A percentile compares a stretch with the other conserved stretches of the same genome.
Evolutionary conservation across 2,797 vertebrate species (phyloP).

Genomic region (Cynopterus sphinx): DNA sequence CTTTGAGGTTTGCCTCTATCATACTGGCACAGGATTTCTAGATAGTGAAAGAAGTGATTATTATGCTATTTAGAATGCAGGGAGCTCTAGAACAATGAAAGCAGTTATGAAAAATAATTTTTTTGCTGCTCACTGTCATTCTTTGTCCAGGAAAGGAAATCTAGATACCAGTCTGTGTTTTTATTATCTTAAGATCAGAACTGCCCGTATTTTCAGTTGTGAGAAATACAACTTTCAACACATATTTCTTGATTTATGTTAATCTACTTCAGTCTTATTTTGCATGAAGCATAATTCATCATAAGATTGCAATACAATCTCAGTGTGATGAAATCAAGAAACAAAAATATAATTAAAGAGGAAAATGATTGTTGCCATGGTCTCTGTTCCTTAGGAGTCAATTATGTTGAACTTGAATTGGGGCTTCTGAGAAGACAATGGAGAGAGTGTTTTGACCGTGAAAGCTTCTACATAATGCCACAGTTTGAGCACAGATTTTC

Average conservation of each 20-base stretch:
- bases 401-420: neutral
- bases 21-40: conserved; percentile 40
- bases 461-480: neutral
- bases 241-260: neutral
- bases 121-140: conserved; percentile 38
- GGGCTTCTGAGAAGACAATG: neutral
- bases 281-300: neutral
- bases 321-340: conserved; percentile 1
- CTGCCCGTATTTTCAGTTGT: neutral
- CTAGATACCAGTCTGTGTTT: neutral
- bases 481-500: neutral
- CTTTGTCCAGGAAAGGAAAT: conserved; percentile 41
- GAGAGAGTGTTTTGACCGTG: neutral
- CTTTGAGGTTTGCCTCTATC: conserved; percentile 23
- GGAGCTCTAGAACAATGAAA: neutral
- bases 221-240: neutral
- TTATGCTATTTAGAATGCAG: conserved; percentile 55
- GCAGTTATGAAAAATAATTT: neutral
- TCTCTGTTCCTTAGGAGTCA: neutral
- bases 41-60: conserved; percentile 51
- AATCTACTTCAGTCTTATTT: neutral
- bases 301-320: neutral
- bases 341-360: conserved; percentile 34
- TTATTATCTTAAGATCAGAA: conserved; percentile 47
- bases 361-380: neutral